Conservation (phyloP, 1,140 invertebrate genomes). For the Samia ricini region DNA sequence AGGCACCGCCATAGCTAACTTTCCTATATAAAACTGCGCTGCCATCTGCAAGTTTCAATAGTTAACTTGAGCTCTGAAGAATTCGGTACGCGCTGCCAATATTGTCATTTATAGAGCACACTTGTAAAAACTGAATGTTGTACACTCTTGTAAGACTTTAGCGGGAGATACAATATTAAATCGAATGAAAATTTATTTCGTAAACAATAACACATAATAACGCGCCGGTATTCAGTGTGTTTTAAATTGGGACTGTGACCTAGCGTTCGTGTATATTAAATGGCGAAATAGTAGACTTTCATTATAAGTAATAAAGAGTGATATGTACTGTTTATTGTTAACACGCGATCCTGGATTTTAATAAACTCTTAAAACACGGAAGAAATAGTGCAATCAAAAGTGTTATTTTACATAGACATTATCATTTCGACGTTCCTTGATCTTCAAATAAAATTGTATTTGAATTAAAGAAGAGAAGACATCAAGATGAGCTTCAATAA, state of each 20-base stretch:
- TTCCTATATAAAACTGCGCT: constrained; percentile 70
- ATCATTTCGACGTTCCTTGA: constrained; percentile 68
- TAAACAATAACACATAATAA: constrained; percentile 28
- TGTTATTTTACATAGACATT: constrained; percentile 58
- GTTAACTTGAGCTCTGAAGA: constrained; percentile 68
- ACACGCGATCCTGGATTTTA: constrained; percentile 63
- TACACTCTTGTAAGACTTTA: constrained; percentile 46
- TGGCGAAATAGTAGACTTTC: constrained; percentile 1
- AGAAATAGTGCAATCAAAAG: constrained; percentile 47
- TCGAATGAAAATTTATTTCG: constrained; percentile 42
- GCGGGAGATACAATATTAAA: constrained; percentile 52
- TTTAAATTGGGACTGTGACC: constrained; percentile 30
- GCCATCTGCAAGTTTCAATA: constrained; percentile 76
- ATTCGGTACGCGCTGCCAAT: constrained; percentile 66
- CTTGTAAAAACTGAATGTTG: constrained; percentile 61
- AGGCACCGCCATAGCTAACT: constrained; percentile 47
- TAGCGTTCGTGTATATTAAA: neutral
- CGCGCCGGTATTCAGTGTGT: constrained; percentile 40
- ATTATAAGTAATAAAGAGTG: constrained; percentile 28
- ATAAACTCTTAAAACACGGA: constrained; percentile 35
- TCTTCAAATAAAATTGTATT: constrained; percentile 20
- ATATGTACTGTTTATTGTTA: constrained; percentile 47
- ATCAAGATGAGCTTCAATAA: constrained; percentile 76
- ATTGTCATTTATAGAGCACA: constrained; percentile 48
- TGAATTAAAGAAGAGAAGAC: constrained; percentile 22